These are phyloP conservation scores for Dryocosmus kuriphilus DNA, from an alignment of 2,888 invertebrate species.

Conservation along the genomic window DNA sequence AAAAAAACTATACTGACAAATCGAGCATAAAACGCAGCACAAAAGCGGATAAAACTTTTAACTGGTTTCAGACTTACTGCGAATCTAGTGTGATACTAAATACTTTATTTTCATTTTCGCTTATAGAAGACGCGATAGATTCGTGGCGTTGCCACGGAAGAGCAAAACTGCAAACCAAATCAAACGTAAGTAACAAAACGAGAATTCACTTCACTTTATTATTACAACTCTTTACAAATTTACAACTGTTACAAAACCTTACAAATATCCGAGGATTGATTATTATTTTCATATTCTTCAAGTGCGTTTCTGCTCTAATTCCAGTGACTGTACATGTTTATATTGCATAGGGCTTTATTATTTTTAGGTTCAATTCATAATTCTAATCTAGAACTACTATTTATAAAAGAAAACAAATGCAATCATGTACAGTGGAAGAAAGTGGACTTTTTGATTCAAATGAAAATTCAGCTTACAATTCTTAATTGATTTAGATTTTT, in stretches of 20 bases:
- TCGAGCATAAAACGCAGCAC: slow-evolving; percentile 37
- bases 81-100: slow-evolving; percentile 71
- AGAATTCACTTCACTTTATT: background rate
- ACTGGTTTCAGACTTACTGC: slow-evolving; percentile 67
- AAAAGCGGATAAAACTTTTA: slow-evolving; percentile 56
- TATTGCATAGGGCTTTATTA: background rate
- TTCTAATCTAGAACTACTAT: background rate
- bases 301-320: slow-evolving; percentile 24
- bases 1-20: slow-evolving; percentile 28
- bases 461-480: too few relatives aligned
- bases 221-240: slow-evolving; percentile 1
- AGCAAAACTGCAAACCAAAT: slow-evolving; percentile 69
- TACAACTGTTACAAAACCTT: background rate
- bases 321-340: slow-evolving; percentile 4
- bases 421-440: background rate
- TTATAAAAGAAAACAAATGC: background rate
- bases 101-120: slow-evolving; percentile 69
- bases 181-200: slow-evolving; percentile 29
- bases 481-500: too few relatives aligned
- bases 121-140: slow-evolving; percentile 66
- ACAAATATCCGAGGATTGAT: background rate
- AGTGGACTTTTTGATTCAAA: too few relatives aligned
- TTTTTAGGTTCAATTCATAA: background rate
- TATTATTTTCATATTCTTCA: slow-evolving; percentile 4
- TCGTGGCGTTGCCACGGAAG: slow-evolving; percentile 68